Evolutionary conservation across 2,888 invertebrate genomes (phyloP), one percentile per base, ranked within the genome.

Genomic region (Philaethria dido): DNA sequence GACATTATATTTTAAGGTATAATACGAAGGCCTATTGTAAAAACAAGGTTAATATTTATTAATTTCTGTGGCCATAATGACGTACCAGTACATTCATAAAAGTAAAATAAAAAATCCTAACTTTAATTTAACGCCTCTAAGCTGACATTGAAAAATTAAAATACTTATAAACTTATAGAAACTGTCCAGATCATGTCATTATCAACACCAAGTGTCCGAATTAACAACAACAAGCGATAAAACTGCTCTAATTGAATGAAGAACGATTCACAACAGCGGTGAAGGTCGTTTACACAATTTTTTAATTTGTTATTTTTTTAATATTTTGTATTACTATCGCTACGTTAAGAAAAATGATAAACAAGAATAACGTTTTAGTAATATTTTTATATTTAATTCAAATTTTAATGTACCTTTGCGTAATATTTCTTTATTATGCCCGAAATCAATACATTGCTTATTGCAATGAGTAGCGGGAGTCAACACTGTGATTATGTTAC

Each of bases 201-300:
- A 74, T 75, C 73, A 67, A 64, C 64, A 65, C 64, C 16, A 65
- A 66, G 68, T 62, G 72, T 65, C 71, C 63, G 52, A 55, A 65
- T 71, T 62, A 66, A 66, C 62, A 65, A 68, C 65, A 70, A 74
- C 68, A 70, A 60, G 61, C 69, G 77, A 78, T 79, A 78, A 73
- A 59, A 64, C 63, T 25, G 50, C 50, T 69, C 62, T 78, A 78
- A 80, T 79, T 78, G 77, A 79, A 78, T 78, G 74, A 75, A 73
- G 71, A 70, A 65, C 69, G 68, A 70, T 72, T 69, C 62, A 74
- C 75, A 75, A 74, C 69, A 72, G 36, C 70, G 62, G 57, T 62
- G 69, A 75, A 77, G 75, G 76, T 71, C 75, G 55, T 68, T 50
- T 67, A n/a, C 47, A 9, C 11, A 45, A 45, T 54, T 44, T 42